A percentile compares a stretch with the other conserved stretches of the same genome.
phyloP scores from a whole-genome alignment of 1,140 invertebrate genomes.

The Lordiphosa mommai region DNA sequence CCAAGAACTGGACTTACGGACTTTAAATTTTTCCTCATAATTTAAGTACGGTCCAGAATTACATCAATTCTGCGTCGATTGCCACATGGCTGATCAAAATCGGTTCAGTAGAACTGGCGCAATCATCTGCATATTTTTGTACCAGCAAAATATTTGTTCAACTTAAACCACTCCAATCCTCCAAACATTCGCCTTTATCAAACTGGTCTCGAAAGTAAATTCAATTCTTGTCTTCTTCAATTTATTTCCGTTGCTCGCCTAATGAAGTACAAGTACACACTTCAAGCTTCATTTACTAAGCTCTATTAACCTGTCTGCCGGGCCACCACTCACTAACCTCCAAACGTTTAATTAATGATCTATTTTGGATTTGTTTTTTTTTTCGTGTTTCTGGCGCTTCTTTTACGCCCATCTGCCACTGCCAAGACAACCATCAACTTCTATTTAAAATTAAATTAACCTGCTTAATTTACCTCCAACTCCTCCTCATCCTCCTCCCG shows the following conservation, averaged over 20 bases:
- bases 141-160: no score
- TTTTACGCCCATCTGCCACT: slow-evolving; percentile 64
- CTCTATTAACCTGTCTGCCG: slow-evolving; percentile 48
- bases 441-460: slow-evolving; percentile 77
- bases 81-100: no score
- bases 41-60: no score
- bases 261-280: slow-evolving; percentile 49
- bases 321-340: slow-evolving; percentile 62
- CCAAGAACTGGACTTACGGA: no score
- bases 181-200: no score
- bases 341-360: slow-evolving; percentile 68
- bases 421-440: slow-evolving; percentile 54
- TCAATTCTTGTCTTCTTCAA: slow-evolving; percentile 42
- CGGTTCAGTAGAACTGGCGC: no score
- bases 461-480: slow-evolving; percentile 64
- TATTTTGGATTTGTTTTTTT: slow-evolving; percentile 2
- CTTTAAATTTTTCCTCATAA: no score
- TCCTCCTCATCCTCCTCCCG: slow-evolving; percentile 14
- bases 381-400: slow-evolving; percentile 50
- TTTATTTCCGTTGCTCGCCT: slow-evolving; percentile 23
- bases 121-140: no score
- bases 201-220: slow-evolving; percentile 32
- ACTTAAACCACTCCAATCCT: no score
- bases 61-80: no score
- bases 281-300: slow-evolving; percentile 27